Conservation (phyloP, 2,797 vertebrate genomes). For the Manis crassicaudata region DNA sequence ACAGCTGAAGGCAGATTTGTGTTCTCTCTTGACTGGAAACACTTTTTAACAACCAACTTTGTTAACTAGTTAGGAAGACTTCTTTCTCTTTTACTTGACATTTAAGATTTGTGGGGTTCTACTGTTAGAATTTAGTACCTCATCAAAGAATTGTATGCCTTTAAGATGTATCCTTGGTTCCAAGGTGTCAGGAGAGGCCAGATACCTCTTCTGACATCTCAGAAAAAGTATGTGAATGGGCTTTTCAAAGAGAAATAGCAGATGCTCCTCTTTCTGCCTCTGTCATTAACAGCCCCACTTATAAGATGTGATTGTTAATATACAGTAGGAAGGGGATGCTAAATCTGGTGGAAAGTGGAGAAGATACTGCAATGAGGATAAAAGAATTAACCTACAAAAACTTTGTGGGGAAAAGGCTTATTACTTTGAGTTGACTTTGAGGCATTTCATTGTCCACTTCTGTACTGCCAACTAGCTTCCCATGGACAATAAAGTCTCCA, state of each 20-base stretch:
- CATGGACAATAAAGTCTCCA: slow-evolving; percentile 34
- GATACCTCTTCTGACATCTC: not conserved
- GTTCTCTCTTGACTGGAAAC: not conserved
- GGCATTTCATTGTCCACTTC: not conserved
- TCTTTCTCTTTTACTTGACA: not conserved
- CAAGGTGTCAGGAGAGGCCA: not conserved
- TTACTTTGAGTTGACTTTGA: slow-evolving; percentile 38
- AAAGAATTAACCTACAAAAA: slow-evolving; percentile 41
- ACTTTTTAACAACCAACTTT: not conserved
- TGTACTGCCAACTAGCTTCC: slow-evolving; percentile 7
- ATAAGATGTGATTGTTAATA: not conserved
- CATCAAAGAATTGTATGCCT: not conserved
- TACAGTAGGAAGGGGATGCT: not conserved
- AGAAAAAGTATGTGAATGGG: not conserved
- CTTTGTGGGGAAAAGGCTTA: not conserved
- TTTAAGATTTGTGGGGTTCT: not conserved
- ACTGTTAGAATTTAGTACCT: not conserved
- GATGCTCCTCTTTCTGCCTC: not conserved
- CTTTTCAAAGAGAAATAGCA: not conserved
- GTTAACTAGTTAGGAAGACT: not conserved
- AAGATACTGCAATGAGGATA: not conserved
- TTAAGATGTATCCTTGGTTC: not conserved
- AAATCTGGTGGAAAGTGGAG: slow-evolving; percentile 32
- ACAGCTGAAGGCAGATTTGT: not conserved
- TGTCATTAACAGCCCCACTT: not conserved